Percentiles rank a stretch among this genome's conserved stretches.
Conservation (phyloP, 2,888 invertebrate genomes). For the Agrotis ipsilon region DNA sequence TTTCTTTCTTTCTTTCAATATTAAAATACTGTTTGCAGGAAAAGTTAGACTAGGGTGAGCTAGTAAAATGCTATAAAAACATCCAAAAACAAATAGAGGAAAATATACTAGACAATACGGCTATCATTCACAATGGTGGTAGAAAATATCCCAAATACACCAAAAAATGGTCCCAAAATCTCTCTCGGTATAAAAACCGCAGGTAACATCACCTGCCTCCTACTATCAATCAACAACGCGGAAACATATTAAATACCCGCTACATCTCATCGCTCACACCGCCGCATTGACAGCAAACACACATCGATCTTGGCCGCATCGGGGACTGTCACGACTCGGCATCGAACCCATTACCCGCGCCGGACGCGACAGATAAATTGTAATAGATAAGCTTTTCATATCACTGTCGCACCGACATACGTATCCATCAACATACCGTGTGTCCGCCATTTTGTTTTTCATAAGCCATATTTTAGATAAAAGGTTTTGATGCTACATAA, state of each 20-base stretch:
- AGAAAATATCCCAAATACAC: no score
- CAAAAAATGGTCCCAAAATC: no score
- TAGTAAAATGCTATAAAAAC: no score
- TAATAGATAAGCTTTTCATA: slow-evolving; percentile 68
- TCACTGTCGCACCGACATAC: slow-evolving; percentile 58
- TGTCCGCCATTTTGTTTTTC: slow-evolving; percentile 52
- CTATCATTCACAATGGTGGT: no score
- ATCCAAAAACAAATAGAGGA: no score
- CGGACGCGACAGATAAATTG: slow-evolving; percentile 69
- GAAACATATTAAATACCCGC: slow-evolving; percentile 15
- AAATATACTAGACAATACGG: no score
- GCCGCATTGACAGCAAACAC: slow-evolving; percentile 57
- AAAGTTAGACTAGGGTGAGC: not conserved
- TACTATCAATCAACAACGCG: slow-evolving; percentile 7
- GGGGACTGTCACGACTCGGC: slow-evolving; percentile 51
- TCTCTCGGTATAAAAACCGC: not conserved
- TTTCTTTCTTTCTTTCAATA: no score
- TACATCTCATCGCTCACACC: slow-evolving; percentile 15
- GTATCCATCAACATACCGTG: slow-evolving; percentile 55
- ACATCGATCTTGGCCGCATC: slow-evolving; percentile 63
- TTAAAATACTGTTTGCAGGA: no score
- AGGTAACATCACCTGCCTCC: not conserved
- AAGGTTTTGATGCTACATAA: slow-evolving; percentile 53
- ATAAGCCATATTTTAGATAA: slow-evolving; percentile 63
- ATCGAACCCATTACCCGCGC: slow-evolving; percentile 67